Base-by-base conservation (phyloP, 1,140 invertebrate genomes). In the Drosophila tristis region DNA sequence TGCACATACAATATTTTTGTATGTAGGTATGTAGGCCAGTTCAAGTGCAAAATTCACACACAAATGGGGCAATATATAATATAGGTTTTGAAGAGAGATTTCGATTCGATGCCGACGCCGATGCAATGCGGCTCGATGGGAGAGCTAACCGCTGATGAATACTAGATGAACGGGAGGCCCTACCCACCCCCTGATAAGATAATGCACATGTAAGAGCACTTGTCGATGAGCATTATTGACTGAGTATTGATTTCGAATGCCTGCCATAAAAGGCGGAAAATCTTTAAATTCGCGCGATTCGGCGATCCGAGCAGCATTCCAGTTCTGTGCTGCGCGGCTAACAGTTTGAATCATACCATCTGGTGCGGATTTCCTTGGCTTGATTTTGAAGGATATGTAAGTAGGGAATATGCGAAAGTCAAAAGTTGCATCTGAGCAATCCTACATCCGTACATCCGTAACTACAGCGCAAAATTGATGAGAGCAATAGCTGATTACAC, bases 31-130 rank as follows among this genome's bases (percentile, higher is more conserved):
- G 39, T 78, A 42, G 78, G 78, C 49, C 65, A 70, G 71, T 89
- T 86, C 84, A 87, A 87, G 82, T 87, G 82, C 84, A 86, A 87
- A 73, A 81, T 50, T 74, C 60, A 79, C 67, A 78, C 66, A 80
- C 62, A 80, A 71, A 85, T 78, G 59, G 65, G 64, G 71, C 64
- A 67, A 71, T 44, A 56, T 43, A 59, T 48, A 54, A 71, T 55
- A 45, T 25, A 42, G 23, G 16, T 35, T 47, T 45, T 55, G 15
- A 39, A 53, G 49, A 39, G 31, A 48, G 50, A 76, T 56, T 60
- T 47, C 39, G 45, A 31, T 9, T 31, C 31, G 31, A 54, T 42
- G 35, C 48, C 45, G 57, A 61, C 29, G 49, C 45, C 45, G 47
- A 39, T 51, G 43, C 43, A 5, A 29, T 13, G 63, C 16, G 23